phyloP scores from a whole-genome alignment of 2,888 invertebrate genomes.

The Amphipoea oculea region DNA sequence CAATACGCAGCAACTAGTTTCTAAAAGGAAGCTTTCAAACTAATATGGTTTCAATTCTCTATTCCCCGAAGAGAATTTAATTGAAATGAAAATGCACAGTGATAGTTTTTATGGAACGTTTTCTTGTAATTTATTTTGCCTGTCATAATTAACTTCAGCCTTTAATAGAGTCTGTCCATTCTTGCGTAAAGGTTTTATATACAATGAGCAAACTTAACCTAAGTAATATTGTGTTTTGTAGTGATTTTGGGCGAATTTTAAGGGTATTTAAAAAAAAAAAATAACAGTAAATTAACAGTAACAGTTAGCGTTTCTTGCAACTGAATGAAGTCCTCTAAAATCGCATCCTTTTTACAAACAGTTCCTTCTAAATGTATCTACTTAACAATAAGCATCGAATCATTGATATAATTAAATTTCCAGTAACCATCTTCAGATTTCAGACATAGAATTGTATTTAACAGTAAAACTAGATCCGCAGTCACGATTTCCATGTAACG shows the following conservation, averaged over 20 bases:
- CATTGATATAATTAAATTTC: constrained; percentile 12
- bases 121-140: not conserved
- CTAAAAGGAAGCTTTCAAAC: not conserved
- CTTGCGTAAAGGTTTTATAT: not conserved
- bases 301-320: not conserved
- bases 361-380: not conserved
- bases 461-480: constrained; percentile 38
- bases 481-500: constrained; percentile 60
- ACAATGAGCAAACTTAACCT: not conserved
- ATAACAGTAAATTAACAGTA: not conserved
- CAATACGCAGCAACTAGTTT: constrained; percentile 24
- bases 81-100: not conserved
- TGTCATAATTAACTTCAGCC: constrained; percentile 1
- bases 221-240: not conserved
- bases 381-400: not conserved
- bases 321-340: not conserved
- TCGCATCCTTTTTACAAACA: not conserved
- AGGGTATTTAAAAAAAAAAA: no score
- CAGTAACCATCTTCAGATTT: constrained; percentile 28
- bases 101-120: not conserved
- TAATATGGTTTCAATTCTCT: not conserved
- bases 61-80: not conserved
- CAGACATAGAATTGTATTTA: constrained; percentile 22
- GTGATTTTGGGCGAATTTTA: not conserved
- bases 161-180: constrained; percentile 7